Base-by-base conservation (phyloP, 2,113 vertebrate species). In the Phyllopteryx taeniolatus region DNA sequence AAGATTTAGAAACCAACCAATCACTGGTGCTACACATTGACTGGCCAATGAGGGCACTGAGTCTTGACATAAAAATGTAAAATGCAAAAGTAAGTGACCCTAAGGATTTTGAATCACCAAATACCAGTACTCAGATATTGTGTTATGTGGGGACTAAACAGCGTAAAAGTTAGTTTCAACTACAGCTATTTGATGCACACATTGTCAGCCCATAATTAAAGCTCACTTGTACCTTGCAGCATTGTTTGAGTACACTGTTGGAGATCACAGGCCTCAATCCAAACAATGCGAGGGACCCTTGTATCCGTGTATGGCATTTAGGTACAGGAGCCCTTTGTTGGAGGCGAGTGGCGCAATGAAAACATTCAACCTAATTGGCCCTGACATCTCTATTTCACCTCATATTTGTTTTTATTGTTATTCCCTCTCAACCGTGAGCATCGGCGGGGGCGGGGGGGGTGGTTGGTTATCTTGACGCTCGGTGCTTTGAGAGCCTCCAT, bases 291-390 rank as follows among this genome's bases (percentile, higher is more conserved):
- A 70, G 54, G 35, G 14, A 72, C 70, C 31, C 60, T 49, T 39
- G 67, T 67, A 49, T 71, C 17, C 44, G 56, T 49, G 54, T 9
- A 44, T 70, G 73, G 27, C 66, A 74, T 74, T 74, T 60, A 62
- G 73, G 53, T 68, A 77, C 70, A 73, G 67, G 67, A 56, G 35
- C 35, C 65, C 57, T 73, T 70, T 76, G 70, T 76, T 67, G n/a
- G 51, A 71, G 56, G 65, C 56, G 68, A 76, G 57, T 62, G 67
- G 33, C 54, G 62, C 73, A 43, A 56, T 73, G 42, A 79, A 73
- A 71, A 76, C 68, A 77, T 78, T 80, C 59, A 80, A 35, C 54
- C 20, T 81, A 77, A 84, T 72, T 83, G 79, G 73, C 74, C 77
- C 78, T 73, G 75, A 72, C 60, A 72, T 64, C 70, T 74, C 73